These are phyloP conservation scores for Propsilocerus akamusi DNA, from an alignment of 1,140 invertebrate species.

Conservation along the genomic window DNA sequence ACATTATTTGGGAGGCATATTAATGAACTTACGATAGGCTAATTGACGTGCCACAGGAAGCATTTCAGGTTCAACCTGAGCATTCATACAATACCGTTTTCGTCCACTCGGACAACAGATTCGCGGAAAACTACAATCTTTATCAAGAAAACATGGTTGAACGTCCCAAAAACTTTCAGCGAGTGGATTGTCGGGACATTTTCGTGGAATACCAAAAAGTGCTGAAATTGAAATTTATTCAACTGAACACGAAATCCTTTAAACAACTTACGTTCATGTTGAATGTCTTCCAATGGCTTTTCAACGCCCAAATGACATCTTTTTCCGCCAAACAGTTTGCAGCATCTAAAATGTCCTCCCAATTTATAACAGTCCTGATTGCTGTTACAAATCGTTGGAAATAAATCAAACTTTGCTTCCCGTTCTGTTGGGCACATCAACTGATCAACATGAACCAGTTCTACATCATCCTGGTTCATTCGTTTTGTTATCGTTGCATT, in stretches of 20 bases:
- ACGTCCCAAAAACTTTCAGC: constrained; percentile 43
- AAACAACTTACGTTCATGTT: constrained; percentile 32
- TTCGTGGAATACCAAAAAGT: constrained; percentile 38
- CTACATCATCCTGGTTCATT: no score
- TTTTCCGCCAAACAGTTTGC: constrained; percentile 25
- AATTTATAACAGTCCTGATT: constrained; percentile 31
- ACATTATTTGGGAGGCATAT: constrained; percentile 4
- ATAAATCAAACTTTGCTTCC: constrained; percentile 27
- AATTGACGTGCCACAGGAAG: constrained; percentile 28
- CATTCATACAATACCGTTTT: constrained; percentile 42
- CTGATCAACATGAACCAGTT: no score
- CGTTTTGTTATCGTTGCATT: no score
- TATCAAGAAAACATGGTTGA: constrained; percentile 38
- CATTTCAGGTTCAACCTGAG: constrained; percentile 36
- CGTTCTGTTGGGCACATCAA: constrained; percentile 30
- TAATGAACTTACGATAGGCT: constrained; percentile 24
- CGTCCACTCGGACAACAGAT: constrained; percentile 47
- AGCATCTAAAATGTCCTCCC: constrained; percentile 31
- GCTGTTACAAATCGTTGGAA: constrained; percentile 31
- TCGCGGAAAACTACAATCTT: constrained; percentile 41
- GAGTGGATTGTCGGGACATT: constrained; percentile 39
- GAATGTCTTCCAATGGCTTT: constrained; percentile 28
- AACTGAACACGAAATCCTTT: constrained; percentile 8
- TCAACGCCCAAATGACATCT: constrained; percentile 35
- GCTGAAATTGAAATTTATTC: constrained; percentile 24